Evolutionary conservation across 2,888 invertebrate genomes (phyloP).

Genomic region (Gryllus longicercus): DNA sequence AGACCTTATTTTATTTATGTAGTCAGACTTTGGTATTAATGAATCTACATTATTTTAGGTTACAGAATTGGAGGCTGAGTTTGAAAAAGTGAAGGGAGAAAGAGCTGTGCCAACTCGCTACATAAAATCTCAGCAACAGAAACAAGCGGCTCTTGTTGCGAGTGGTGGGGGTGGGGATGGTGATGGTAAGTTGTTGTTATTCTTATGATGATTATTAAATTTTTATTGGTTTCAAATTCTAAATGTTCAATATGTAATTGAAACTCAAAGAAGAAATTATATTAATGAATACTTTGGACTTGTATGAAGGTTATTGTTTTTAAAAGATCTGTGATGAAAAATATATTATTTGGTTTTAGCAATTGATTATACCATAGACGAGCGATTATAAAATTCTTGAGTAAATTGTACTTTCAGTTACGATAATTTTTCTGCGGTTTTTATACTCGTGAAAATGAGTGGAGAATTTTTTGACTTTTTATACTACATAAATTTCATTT

Average conservation of each 20-base stretch:
- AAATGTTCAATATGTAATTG: background rate
- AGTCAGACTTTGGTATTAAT: background rate
- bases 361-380: no score
- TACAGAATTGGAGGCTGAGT: constrained; percentile 84
- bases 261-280: no score
- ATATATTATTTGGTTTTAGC: no score
- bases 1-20: background rate
- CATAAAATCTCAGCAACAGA: constrained; percentile 77
- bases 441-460: no score
- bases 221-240: constrained; percentile 22
- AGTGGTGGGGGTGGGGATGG: constrained; percentile 51
- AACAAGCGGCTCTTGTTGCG: constrained; percentile 56
- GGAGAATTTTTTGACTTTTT: no score
- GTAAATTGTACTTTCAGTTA: no score
- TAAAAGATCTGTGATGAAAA: no score
- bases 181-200: constrained; percentile 43
- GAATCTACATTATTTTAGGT: constrained; percentile 49
- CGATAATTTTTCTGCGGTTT: no score
- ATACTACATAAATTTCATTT: no score
- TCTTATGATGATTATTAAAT: constrained; percentile 24
- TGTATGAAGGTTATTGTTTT: no score
- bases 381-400: no score
- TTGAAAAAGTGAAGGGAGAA: constrained; percentile 65
- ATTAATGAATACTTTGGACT: no score
- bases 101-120: constrained; percentile 70